phyloP scores from a whole-genome alignment of 1,140 invertebrate species.

The Cydia pomonella region DNA sequence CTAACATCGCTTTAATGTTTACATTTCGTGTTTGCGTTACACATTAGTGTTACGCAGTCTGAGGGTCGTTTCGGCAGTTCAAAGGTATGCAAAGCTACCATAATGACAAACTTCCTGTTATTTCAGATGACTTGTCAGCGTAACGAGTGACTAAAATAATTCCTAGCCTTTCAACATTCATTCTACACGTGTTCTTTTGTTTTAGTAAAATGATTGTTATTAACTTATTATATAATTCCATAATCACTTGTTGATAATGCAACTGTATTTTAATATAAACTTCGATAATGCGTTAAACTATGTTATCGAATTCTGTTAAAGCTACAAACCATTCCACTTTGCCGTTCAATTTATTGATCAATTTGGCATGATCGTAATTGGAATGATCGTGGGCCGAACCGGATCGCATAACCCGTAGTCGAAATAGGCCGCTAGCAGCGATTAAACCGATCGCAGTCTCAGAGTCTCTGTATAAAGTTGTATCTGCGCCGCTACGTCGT shows the following conservation, averaged over 20 bases:
- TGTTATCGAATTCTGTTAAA: slow-evolving; percentile 11
- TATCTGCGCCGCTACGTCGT: slow-evolving; percentile 42
- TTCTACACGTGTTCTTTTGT: slow-evolving; percentile 54
- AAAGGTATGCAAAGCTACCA: slow-evolving; percentile 45
- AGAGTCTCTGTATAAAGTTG: slow-evolving; percentile 45
- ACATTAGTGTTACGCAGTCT: slow-evolving; percentile 29
- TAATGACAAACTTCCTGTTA: slow-evolving; percentile 58
- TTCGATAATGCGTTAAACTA: not conserved
- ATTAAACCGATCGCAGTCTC: slow-evolving; percentile 38
- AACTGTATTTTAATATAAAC: slow-evolving; percentile 1
- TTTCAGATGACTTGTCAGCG: slow-evolving; percentile 46
- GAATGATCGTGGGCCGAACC: slow-evolving; percentile 40
- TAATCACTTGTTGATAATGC: slow-evolving; percentile 39
- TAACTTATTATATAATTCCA: slow-evolving; percentile 39
- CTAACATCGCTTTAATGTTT: slow-evolving; percentile 40
- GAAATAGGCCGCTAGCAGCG: slow-evolving; percentile 38
- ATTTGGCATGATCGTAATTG: slow-evolving; percentile 39
- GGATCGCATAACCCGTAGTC: slow-evolving; percentile 34
- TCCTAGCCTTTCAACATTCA: slow-evolving; percentile 50
- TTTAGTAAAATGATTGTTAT: slow-evolving; percentile 38
- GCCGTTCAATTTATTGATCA: slow-evolving; percentile 32
- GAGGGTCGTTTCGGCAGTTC: slow-evolving; percentile 36
- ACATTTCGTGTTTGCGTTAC: slow-evolving; percentile 40
- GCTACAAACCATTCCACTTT: slow-evolving; percentile 26
- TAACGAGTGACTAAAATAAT: slow-evolving; percentile 46